Conservation (phyloP, 1,140 invertebrate species). For the Parapsyche elsis region DNA sequence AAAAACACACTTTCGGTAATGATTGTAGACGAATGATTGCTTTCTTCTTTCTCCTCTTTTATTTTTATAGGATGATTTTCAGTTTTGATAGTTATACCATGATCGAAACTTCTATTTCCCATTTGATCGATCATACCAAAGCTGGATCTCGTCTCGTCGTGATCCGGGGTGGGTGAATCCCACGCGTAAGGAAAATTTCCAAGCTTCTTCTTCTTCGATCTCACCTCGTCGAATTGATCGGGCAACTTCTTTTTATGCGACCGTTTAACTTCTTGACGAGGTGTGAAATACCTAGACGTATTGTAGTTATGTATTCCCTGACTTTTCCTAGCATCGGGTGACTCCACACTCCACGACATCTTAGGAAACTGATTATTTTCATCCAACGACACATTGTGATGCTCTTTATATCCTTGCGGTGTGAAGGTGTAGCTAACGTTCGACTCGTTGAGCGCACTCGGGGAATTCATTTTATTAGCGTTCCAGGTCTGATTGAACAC, state of each 20-base stretch:
- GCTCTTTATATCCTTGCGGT: neutral
- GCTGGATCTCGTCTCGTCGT: constrained; percentile 52
- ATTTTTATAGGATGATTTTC: neutral
- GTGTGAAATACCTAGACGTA: constrained; percentile 41
- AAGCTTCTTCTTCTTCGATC: constrained; percentile 33
- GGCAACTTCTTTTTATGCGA: constrained; percentile 30
- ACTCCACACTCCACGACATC: constrained; percentile 48
- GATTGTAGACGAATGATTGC: constrained; percentile 44
- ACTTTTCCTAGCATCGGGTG: constrained; percentile 54
- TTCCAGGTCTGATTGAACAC: neutral
- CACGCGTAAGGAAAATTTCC: neutral
- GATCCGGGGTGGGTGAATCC: constrained; percentile 37
- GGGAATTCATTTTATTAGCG: neutral
- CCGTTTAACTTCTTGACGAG: constrained; percentile 41
- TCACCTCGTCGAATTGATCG: constrained; percentile 30
- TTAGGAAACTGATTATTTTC: neutral
- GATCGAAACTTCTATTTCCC: neutral
- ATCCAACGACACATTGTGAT: neutral
- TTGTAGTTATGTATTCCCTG: constrained; percentile 35
- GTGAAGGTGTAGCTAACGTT: neutral
- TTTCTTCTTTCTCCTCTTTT: constrained; percentile 42
- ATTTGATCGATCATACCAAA: constrained; percentile 44
- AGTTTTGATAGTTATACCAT: neutral
- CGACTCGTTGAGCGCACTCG: neutral
- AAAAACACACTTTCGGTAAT: constrained; percentile 48